Conservation (phyloP, 2,888 invertebrate genomes). For the Ommatoiulus sabulosus region DNA sequence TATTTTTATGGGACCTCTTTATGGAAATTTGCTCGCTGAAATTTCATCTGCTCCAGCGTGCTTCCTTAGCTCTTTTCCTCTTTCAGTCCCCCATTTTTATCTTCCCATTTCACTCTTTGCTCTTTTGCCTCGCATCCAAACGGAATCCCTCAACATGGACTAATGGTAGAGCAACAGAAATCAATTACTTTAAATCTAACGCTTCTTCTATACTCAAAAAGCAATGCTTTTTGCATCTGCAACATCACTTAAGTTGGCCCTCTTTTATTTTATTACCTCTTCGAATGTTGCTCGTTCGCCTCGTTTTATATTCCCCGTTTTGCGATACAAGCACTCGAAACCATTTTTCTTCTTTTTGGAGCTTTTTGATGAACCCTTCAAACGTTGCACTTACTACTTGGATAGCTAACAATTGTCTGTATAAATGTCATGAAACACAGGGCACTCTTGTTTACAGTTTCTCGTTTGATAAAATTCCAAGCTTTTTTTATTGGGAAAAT, state of each 20-base stretch:
- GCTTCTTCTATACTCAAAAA: constrained; percentile 36
- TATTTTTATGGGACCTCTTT: constrained; percentile 46
- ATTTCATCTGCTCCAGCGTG: constrained; percentile 17
- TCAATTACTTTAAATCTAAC: constrained; percentile 45
- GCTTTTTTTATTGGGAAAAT: not conserved
- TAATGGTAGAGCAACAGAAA: constrained; percentile 47
- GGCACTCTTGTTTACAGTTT: not conserved
- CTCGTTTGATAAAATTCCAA: not conserved
- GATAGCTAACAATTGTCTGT: not conserved
- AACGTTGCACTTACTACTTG: constrained; percentile 2
- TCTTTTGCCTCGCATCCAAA: constrained; percentile 23
- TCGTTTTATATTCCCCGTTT: constrained; percentile 41
- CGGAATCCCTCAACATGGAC: constrained; percentile 25
- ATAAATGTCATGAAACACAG: not conserved
- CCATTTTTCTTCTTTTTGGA: not conserved
- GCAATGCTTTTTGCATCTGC: constrained; percentile 41
- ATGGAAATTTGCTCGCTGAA: constrained; percentile 27
- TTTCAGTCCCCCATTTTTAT: not conserved
- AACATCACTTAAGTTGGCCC: constrained; percentile 41
- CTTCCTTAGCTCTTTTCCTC: not conserved
- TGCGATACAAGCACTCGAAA: constrained; percentile 32
- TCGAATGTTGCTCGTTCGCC: constrained; percentile 33
- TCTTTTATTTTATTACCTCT: constrained; percentile 45
- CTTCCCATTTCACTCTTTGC: constrained; percentile 28
- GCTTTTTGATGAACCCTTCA: constrained; percentile 47